Conservation (phyloP, 2,113 vertebrate genomes). For the Myotis brandtii region DNA sequence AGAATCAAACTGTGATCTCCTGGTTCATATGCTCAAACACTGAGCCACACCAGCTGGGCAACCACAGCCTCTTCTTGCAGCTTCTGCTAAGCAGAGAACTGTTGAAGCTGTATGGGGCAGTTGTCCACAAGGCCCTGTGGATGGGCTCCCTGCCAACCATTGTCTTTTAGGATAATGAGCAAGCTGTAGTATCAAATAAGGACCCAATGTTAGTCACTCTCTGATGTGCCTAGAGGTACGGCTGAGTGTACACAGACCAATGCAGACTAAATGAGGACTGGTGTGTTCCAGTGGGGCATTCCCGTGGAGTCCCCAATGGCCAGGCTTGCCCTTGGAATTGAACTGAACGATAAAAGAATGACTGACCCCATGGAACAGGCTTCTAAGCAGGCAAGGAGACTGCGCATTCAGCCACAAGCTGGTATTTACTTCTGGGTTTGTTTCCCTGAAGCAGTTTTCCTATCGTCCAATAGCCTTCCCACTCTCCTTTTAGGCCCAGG, state of each 20-base stretch:
- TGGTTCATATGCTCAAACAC: too few relatives aligned
- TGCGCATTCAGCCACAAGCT: too few relatives aligned
- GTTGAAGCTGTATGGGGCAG: neutral
- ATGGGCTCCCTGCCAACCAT: neutral
- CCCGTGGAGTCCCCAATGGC: neutral
- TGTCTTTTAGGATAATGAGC: neutral
- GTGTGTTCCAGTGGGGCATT: neutral
- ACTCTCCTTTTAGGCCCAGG: neutral
- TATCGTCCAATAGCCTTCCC: neutral
- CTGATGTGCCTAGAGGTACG: fast-evolving
- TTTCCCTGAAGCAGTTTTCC: neutral
- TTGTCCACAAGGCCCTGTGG: neutral
- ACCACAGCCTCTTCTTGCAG: neutral
- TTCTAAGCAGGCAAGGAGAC: neutral
- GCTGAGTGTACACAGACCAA: neutral
- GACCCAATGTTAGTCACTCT: neutral
- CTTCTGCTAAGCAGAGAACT: neutral
- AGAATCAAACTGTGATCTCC: too few relatives aligned
- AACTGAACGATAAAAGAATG: neutral
- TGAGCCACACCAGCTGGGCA: too few relatives aligned
- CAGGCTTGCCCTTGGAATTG: neutral
- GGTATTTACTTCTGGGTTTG: neutral
- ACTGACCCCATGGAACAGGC: neutral
- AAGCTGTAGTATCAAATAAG: neutral
- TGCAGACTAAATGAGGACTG: neutral